These are phyloP conservation scores for Aphyosemion australe DNA, from an alignment of 2,113 vertebrate genomes.

Conservation along the genomic window DNA sequence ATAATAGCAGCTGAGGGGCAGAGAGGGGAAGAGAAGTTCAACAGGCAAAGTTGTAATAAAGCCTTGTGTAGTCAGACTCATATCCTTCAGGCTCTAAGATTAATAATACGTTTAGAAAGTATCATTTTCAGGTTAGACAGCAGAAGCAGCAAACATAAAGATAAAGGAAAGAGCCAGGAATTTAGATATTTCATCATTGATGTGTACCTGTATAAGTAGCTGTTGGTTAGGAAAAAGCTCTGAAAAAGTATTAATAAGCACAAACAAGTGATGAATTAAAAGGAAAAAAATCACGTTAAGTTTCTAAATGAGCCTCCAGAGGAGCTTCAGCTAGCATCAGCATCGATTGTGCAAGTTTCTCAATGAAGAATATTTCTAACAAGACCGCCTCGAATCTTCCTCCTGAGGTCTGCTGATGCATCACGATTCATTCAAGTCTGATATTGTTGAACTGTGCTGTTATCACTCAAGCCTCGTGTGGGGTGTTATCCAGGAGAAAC, in stretches of 20 bases:
- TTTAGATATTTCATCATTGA: slow-evolving; percentile 21
- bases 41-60: slow-evolving; percentile 67
- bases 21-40: slow-evolving; percentile 37
- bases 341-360: too few species aligned
- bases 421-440: too few species aligned
- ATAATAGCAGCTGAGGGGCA: slow-evolving; percentile 81
- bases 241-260: neutral
- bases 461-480: too few species aligned
- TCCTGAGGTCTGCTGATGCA: too few species aligned
- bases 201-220: slow-evolving; percentile 1
- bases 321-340: too few species aligned
- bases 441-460: too few species aligned
- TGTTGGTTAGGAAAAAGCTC: neutral
- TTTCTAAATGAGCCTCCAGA: too few species aligned
- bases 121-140: slow-evolving; percentile 51
- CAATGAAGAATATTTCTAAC: too few species aligned
- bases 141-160: slow-evolving; percentile 5
- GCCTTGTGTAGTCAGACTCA: slow-evolving; percentile 62
- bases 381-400: too few species aligned
- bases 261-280: too few species aligned
- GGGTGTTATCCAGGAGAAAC: too few species aligned
- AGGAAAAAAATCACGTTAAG: too few species aligned
- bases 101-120: slow-evolving; percentile 67
- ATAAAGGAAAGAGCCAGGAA: slow-evolving; percentile 26
- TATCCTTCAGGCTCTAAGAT: slow-evolving; percentile 60